Base-by-base conservation (phyloP, 2,113 vertebrate genomes). In the Cygnus buccinator region DNA sequence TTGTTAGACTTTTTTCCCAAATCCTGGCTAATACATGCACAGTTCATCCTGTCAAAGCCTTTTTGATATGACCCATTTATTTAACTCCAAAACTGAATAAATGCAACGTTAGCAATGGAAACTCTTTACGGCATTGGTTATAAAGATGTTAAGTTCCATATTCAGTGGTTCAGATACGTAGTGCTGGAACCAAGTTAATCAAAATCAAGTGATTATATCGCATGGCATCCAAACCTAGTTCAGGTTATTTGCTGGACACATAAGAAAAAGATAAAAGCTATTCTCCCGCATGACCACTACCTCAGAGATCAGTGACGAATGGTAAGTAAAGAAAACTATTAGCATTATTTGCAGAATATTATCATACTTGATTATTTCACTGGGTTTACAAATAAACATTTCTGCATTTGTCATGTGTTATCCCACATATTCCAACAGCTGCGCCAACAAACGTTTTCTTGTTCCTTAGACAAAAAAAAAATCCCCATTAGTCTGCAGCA, bases 101-200 rank as follows among this genome's bases (percentile, higher is more conserved):
- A 65, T 13, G 21, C 13, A 84, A 80, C 58, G 37, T 20, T 75
- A 54, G 16, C 28, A 71, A 71, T 3, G 26, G 4, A 67, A 91
- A n/a, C 23, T 52, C 57, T 74, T 77, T 52, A 44, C n/a, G n/a
- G 16, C 3, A 67, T 9, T 23, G 21, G 6, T 61, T 54, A 35
- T 85, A 39, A 94, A 92, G 31, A 44, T 35, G 43, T 26, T 59
- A 82, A 52, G 17, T 35, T 58, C 18, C 41, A 82, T 58, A 84
- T 50, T 72, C 0, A 1, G 28, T 39, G 28, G 61, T 28, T 15
- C 58, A 54, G 22, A 20, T 17, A 77, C 0, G 1, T 13, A 50
- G 4, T 33, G 13, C 26, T 79, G 43, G n/a, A 84, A 79, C 35
- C 23, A 59, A 0, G 6, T 46, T 55, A 87, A 81, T 28, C 16